Base-by-base conservation (phyloP, 2,888 invertebrate genomes). In the Choristoneura rosaceana region DNA sequence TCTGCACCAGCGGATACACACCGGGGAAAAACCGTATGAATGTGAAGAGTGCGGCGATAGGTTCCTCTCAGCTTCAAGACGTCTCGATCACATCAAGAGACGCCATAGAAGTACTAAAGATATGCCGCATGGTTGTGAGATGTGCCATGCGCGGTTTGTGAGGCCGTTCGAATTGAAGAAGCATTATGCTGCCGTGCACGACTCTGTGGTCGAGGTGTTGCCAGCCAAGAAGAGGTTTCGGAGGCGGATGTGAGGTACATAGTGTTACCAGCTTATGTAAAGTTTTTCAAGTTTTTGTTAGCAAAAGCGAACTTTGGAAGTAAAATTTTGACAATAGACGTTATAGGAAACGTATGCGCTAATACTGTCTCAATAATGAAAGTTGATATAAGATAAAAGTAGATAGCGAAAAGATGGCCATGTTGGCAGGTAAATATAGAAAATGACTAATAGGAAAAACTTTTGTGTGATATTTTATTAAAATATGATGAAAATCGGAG, bases 131-230 rank as follows among this genome's bases (percentile, higher is more conserved):
- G 85, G 77, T 0, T 94, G 94, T 52, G 82, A 83, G 0, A 73
- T 84, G 52, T 94, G 94, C 70, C 75, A 83, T 0, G 90, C 92
- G 0, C 81, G 87, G 4, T 94, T 93, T 74, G 80, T 91, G 0
- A 82, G 91, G 17, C 93, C 94, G 0, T 90, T 88, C 69, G 90
- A 92, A 71, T 79, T 93, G 63, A 90, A 84, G 71, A 93, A 90
- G 34, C 94, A 94, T 77, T 88, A 83, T 60, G 74, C 83, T 55
- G 76, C 82, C 0, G 84, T 83, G 0, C 93, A 93, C 70, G 79
- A 76, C 25, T 75, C 79, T 5, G 78, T 80, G 0, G 81, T 84
- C 0, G 76, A 85, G 0, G 84, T 85, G 5, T 63, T 76, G 55
- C 83, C 82, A 0, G 50, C 47, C 4, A 70, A 55, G 25, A 74